phyloP scores from a whole-genome alignment of 2,888 invertebrate species.

The Periphyllus acericola region DNA sequence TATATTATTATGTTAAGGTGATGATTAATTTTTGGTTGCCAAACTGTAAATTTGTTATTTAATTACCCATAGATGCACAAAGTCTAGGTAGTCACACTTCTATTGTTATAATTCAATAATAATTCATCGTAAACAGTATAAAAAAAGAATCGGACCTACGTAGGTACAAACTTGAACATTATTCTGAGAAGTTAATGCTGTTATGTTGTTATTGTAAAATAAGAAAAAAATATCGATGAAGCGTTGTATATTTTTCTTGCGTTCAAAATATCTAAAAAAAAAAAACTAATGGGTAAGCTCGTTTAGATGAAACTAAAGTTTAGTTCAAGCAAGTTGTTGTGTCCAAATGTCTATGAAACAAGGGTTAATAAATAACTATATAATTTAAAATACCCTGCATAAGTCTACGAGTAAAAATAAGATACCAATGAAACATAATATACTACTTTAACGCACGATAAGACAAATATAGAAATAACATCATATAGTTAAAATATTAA shows the following conservation, averaged over 20 bases:
- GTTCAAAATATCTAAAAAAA: not conserved
- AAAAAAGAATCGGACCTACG: not conserved
- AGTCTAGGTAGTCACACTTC: not conserved
- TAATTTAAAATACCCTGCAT: slow-evolving; percentile 58
- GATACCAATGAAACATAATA: slow-evolving; percentile 4
- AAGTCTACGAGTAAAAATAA: slow-evolving; percentile 57
- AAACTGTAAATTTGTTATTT: not conserved
- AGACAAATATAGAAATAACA: slow-evolving; percentile 30
- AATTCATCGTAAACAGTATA: not conserved
- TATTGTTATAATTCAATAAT: not conserved
- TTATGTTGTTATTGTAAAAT: not conserved
- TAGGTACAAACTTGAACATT: not conserved
- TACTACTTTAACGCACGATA: slow-evolving; percentile 15
- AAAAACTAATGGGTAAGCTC: not conserved
- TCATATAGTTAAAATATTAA: slow-evolving; percentile 29
- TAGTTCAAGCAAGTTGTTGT: not conserved
- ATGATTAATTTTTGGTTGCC: not conserved
- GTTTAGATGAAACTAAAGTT: not conserved
- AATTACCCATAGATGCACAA: not conserved
- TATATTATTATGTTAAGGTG: not conserved
- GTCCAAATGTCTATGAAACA: not conserved
- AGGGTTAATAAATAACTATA: not conserved
- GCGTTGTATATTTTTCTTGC: not conserved
- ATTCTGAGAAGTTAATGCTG: no score
- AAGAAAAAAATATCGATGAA: not conserved